Base-by-base conservation (phyloP, 2,888 invertebrate genomes). In the Danaus chrysippus region DNA sequence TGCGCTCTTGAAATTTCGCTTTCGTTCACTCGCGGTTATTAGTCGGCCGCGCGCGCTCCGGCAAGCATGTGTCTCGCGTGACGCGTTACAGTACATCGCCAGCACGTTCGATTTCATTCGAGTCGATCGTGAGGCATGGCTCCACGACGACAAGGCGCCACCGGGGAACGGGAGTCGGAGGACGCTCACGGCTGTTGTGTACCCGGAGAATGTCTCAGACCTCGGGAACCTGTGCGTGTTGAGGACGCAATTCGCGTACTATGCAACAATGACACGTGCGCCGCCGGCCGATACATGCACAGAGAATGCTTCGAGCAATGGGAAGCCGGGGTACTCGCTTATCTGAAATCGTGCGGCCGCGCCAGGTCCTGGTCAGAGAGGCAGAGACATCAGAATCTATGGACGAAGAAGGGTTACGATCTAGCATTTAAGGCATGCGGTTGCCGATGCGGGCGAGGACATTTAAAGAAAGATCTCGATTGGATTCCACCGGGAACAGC, bases 351-450 rank as follows among this genome's bases (percentile, higher is more conserved):
- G 43, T 97, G 97, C 87, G 97, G 98, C 57, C 92, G 98, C 43
- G 98, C 98, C 3, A 92, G 98, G 19, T 96, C 96, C 70, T 98
- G 98, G 98, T 97, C 97, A 44, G 98, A 98, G 82, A 93, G 97
- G 63, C 98, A 98, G 84, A 93, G 98, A 41, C 94, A 95, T 75
- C 98, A 98, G 90, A 98, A 98, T 86, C 90, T 99, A 64, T 99
- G 99, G 99, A 98, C 98, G 62, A 98, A 98, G 87, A 98, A 98
- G 86, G 98, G 98, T 59, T 98, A 98, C 91, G 98, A 99, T 86
- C 87, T 98, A 82, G 98, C 98, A 9, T 98, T 96, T 87, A 98
- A 98, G 77, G 97, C 97, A 9, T 99, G 98, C 91, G 96, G 96
- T 49, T 99, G 99, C 89, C 95, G 95, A 69, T 98, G 98, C 87